Percentiles rank a stretch among this genome's conserved stretches.
These are phyloP conservation scores for Mobula hypostoma DNA, from an alignment of 2,113 vertebrate species.

Conservation along the genomic window DNA sequence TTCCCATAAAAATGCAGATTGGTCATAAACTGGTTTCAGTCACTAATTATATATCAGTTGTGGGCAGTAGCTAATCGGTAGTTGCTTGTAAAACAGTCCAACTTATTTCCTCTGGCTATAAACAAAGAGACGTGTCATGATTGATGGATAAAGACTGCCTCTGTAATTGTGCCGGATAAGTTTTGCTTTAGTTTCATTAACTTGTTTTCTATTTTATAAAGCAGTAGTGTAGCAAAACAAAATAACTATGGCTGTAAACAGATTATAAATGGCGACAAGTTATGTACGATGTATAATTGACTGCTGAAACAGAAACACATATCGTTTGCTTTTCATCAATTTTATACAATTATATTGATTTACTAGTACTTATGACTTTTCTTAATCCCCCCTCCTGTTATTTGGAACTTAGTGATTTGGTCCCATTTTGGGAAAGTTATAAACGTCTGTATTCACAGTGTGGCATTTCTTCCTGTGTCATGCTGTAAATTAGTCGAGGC, in stretches of 20 bases:
- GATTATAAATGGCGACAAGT: slow-evolving; percentile 4
- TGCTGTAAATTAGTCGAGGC: neutral
- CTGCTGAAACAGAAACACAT: neutral
- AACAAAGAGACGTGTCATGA: slow-evolving; percentile 28
- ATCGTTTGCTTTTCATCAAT: slow-evolving; percentile 8
- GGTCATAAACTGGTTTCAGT: slow-evolving; percentile 27
- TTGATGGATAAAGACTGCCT: neutral
- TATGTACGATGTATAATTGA: neutral
- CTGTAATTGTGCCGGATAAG: neutral
- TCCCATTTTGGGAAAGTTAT: slow-evolving; percentile 10
- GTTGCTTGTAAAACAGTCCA: slow-evolving; percentile 35
- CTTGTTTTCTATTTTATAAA: neutral
- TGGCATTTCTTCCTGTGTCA: neutral
- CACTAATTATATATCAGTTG: slow-evolving; percentile 35
- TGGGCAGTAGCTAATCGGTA: slow-evolving; percentile 30
- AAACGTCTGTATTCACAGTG: neutral
- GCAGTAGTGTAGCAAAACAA: neutral
- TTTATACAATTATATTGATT: neutral
- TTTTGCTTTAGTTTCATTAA: neutral
- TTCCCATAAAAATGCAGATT: slow-evolving; percentile 29
- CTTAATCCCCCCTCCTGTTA: neutral
- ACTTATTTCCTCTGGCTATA: slow-evolving; percentile 29
- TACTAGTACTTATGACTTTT: neutral
- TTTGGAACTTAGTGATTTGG: neutral
- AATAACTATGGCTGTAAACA: neutral